Evolutionary conservation across 2,113 vertebrate genomes (phyloP).

Genomic region (Vulpes lagopus): DNA sequence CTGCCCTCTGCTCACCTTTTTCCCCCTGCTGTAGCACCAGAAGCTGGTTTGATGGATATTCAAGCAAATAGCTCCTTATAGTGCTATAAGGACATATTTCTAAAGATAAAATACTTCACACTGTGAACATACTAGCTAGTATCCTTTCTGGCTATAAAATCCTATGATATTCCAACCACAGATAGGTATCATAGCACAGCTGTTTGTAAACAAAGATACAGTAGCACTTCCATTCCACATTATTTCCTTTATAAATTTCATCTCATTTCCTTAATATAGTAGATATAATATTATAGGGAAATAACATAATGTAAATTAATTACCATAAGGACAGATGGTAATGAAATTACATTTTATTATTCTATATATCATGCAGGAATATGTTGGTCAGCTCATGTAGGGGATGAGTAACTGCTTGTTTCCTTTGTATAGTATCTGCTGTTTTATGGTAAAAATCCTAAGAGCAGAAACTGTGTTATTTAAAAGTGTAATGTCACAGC

Average conservation of each 20-base stretch:
- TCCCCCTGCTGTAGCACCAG: background rate
- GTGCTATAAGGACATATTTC: background rate
- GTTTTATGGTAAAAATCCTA: background rate
- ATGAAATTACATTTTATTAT: slow-evolving; percentile 53
- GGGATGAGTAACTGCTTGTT: background rate
- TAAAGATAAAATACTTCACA: background rate
- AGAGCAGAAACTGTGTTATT: background rate
- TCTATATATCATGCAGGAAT: background rate
- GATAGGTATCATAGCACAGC: background rate
- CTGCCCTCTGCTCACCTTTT: background rate
- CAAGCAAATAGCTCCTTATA: background rate
- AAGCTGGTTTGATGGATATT: background rate
- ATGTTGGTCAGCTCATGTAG: background rate
- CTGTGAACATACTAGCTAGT: background rate
- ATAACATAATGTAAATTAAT: slow-evolving; percentile 13
- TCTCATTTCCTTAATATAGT: background rate
- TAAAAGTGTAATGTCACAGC: background rate
- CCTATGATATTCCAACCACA: background rate
- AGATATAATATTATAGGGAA: background rate
- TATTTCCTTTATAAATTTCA: slow-evolving; percentile 21
- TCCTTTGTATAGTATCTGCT: background rate
- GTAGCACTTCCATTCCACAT: background rate
- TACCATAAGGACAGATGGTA: background rate
- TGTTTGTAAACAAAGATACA: background rate
- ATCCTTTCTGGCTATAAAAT: background rate